Evolutionary conservation across 2,113 vertebrate genomes (phyloP), one percentile per base, ranked within the genome.

Genomic region (Nycticryphes semicollaris): DNA sequence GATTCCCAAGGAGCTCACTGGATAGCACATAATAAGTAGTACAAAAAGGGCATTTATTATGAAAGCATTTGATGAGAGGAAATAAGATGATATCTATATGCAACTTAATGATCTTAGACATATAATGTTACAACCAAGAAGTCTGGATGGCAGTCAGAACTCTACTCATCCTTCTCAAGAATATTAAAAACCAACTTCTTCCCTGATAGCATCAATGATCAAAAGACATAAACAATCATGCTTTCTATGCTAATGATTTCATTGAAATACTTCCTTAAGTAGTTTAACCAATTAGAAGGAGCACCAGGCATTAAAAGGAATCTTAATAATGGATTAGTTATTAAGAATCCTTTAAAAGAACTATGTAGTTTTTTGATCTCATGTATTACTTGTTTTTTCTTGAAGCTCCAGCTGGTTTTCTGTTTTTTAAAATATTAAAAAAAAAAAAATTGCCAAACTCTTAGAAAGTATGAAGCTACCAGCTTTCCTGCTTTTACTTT

Each of bases 161-260:
- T 87, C 87, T 81, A 74, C 69, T 95, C 77, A 91, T 92, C 94
- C 74, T 82, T 93, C 92, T 96, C 70, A 59, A 96, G 87, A 95
- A 94, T 94, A 96, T 94, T 96, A 94, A 97, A 96, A 89, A 75
- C 84, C 77, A 83, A 10, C 37, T 83, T 90, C 48, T 94, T 92
- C 67, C 45, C 70, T 83, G 90, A 96, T 93, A 93, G 90, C 79
- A 94, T 96, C 87, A 96, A 1, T 94, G 94, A 96, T 97, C 96
- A 97, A 97, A 97, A 97, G 94, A 45, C 66, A 94, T 77, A 96
- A 95, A 97, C 95, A 97, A 94, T 96, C 76, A 85, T 89, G 67
- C 96, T 95, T 96, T 97, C 84, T 97, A 95, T 85, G 91, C 37
- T 97, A 97, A 97, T 87, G 48, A 92, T 51, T 78, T n/a, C 70